phyloP scores from a whole-genome alignment of 2,113 vertebrate species.

The Butorides virescens region DNA sequence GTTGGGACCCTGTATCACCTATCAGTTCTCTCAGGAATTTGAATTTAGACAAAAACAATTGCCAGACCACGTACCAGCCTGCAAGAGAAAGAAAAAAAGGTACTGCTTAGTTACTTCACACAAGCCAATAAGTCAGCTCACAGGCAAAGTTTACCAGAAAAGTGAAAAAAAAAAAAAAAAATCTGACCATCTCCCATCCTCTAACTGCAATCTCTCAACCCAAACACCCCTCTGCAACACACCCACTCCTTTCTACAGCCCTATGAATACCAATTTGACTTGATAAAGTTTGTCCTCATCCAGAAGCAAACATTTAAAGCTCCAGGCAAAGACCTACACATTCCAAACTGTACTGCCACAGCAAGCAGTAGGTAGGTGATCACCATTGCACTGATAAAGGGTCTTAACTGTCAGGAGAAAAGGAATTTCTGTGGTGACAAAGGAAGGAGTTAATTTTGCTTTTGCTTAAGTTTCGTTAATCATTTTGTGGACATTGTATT shows the following conservation, averaged over 20 bases:
- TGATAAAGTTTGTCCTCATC: neutral
- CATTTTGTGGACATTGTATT: too few species aligned
- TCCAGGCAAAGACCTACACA: neutral
- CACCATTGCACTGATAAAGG: neutral
- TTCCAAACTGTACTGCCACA: neutral
- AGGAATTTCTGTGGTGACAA: neutral
- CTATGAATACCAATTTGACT: neutral
- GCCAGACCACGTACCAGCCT: conserved; percentile 99
- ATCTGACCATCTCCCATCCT: rapidly evolving
- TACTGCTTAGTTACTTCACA: neutral
- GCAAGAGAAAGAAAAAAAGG: conserved; percentile 23
- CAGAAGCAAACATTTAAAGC: neutral
- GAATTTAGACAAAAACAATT: conserved; percentile 97
- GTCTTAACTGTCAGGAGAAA: neutral
- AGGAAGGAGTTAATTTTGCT: neutral
- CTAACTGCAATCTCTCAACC: neutral
- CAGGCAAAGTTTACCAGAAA: neutral
- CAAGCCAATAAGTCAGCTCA: neutral
- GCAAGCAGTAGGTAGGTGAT: neutral
- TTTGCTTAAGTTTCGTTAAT: too few species aligned
- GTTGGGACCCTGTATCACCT: conserved; percentile 89
- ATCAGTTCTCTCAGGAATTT: conserved; percentile 96
- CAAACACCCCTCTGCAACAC: neutral
- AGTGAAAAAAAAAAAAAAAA: neutral
- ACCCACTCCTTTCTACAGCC: neutral